phyloP scores from a whole-genome alignment of 2,113 vertebrate species.

The Ranitomeya imitator region DNA sequence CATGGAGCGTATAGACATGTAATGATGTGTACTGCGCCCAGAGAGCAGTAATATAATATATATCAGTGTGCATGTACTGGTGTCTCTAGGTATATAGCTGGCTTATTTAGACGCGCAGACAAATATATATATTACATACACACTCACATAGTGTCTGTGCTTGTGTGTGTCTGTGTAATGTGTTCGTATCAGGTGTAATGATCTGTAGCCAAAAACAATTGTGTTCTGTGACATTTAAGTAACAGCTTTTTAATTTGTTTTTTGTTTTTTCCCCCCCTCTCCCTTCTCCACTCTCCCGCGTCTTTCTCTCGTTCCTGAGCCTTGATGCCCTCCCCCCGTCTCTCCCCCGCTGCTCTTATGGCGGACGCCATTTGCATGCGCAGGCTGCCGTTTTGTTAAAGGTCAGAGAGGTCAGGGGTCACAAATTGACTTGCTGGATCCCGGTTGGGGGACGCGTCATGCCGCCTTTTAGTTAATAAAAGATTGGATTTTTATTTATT shows the following conservation, averaged over 20 bases:
- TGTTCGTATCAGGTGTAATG: constrained; percentile 97
- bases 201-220: constrained; percentile 97
- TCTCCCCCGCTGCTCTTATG: constrained; percentile 58
- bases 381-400: constrained; percentile 74
- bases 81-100: constrained; percentile 22
- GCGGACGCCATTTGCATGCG: constrained; percentile 80
- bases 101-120: constrained; percentile 24
- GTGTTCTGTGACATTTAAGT: constrained; percentile 99
- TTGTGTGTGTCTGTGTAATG: constrained; percentile 68
- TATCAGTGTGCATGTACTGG: background rate
- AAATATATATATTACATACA: constrained; percentile 42
- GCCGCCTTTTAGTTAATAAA: constrained; percentile 77
- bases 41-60: background rate
- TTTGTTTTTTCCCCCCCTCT: constrained; percentile 65
- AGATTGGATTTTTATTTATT: constrained; percentile 71
- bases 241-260: constrained; percentile 98
- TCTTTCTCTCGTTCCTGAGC: constrained; percentile 50
- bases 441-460: constrained; percentile 75
- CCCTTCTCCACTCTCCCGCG: constrained; percentile 47
- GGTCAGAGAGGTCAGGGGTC: constrained; percentile 95
- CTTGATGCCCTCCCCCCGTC: constrained; percentile 40
- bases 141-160: constrained; percentile 15
- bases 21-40: background rate
- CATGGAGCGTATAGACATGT: background rate
- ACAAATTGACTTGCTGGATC: constrained; percentile 91